Percentiles rank a stretch among this genome's conserved stretches.
These are phyloP conservation scores for Rhynchotus rufescens DNA, from an alignment of 2,797 vertebrate species.

Conservation along the genomic window DNA sequence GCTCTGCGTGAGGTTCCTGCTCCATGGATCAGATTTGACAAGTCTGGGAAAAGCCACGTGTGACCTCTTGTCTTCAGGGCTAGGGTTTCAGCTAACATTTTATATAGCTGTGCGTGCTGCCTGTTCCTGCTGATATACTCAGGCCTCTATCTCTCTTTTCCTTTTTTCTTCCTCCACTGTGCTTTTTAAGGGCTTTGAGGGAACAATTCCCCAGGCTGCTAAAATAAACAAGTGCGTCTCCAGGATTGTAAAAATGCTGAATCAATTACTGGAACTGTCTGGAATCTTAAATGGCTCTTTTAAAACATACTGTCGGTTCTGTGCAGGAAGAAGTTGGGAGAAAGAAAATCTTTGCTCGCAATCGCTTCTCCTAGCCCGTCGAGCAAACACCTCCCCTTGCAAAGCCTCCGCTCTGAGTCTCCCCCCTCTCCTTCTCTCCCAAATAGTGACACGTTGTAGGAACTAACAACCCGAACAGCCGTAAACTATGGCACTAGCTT, in stretches of 20 bases:
- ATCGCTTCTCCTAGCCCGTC: not conserved
- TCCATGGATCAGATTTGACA: not conserved
- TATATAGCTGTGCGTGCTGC: not conserved
- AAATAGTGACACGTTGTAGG: constrained; percentile 10
- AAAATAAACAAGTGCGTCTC: constrained; percentile 13
- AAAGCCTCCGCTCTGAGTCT: not conserved
- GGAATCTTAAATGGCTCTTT: constrained; percentile 25
- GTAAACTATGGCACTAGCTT: constrained; percentile 46
- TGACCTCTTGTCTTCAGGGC: not conserved
- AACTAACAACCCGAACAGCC: constrained; percentile 53
- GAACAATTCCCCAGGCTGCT: constrained; percentile 1
- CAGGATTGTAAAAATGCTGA: constrained; percentile 4
- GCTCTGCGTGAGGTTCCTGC: not conserved
- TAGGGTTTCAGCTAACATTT: not conserved
- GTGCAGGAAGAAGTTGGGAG: constrained; percentile 26
- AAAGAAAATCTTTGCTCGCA: constrained; percentile 13
- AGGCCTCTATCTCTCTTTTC: not conserved
- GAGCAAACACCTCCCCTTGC: constrained; percentile 12
- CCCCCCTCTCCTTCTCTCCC: not conserved
- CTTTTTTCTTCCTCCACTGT: not conserved
- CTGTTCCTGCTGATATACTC: not conserved
- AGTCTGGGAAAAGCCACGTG: not conserved
- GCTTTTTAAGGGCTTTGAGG: not conserved
- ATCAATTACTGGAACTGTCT: constrained; percentile 33
- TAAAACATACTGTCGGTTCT: constrained; percentile 24